Evolutionary conservation across 1,140 invertebrate species (phyloP).

Genomic region (Drosophila kepulauana): DNA sequence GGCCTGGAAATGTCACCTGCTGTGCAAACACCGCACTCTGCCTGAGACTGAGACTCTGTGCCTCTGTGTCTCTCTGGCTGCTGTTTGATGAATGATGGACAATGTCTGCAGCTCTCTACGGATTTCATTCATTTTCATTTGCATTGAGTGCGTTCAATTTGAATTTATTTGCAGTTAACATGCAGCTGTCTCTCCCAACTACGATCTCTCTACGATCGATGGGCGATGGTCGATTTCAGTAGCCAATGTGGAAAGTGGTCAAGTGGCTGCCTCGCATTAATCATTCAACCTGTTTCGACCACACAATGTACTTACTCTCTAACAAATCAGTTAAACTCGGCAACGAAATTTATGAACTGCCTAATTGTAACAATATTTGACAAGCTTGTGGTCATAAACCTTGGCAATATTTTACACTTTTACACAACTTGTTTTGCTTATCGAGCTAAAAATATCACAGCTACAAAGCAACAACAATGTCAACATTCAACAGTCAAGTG

Average conservation of each 20-base stretch:
- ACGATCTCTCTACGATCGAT: constrained; percentile 14
- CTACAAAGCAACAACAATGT: constrained; percentile 49
- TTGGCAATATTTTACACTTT: constrained; percentile 30
- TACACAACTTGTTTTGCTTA: constrained; percentile 61
- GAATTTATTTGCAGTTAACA: constrained; percentile 59
- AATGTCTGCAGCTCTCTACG: constrained; percentile 39
- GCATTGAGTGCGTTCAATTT: constrained; percentile 32
- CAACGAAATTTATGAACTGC: constrained; percentile 65
- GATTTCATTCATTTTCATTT: constrained; percentile 46
- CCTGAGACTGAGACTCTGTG: constrained; percentile 19
- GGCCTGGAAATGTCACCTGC: constrained; percentile 82
- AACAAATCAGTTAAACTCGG: constrained; percentile 37
- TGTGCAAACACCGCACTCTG: constrained; percentile 73
- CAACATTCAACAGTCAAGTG: constrained; percentile 61
- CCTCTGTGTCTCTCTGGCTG: constrained; percentile 31
- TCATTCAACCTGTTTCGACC: constrained; percentile 40
- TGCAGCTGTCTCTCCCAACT: constrained; percentile 40
- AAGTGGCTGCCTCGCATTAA: constrained; percentile 36
- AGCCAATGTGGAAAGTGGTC: constrained; percentile 38
- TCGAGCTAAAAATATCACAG: constrained; percentile 45
- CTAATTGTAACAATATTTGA: constrained; percentile 69
- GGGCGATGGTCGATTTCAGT: constrained; percentile 19
- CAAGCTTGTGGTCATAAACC: constrained; percentile 65
- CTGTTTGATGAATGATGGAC: constrained; percentile 80
- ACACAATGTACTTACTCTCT: background rate